phyloP scores from a whole-genome alignment of 2,113 vertebrate genomes.

The Henicopernis longicauda region DNA sequence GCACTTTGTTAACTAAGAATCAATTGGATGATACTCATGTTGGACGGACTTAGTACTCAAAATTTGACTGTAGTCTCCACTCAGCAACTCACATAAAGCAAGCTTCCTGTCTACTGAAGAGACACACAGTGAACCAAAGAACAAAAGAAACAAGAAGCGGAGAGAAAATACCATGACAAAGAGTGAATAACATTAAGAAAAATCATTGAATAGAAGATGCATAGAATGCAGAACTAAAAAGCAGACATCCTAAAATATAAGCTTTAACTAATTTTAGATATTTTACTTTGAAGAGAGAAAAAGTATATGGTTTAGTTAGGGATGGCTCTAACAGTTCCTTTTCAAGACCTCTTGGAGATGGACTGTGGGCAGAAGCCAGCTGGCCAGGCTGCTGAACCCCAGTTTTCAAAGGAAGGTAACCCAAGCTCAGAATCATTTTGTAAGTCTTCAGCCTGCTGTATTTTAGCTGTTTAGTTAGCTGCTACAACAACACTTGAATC shows the following conservation, averaged over 20 bases:
- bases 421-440: not conserved
- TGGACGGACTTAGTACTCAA: not conserved
- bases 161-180: not conserved
- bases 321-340: not conserved
- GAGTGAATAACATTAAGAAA: not conserved
- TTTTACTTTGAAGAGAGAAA: not conserved
- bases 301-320: not conserved
- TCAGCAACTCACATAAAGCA: not conserved
- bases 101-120: not conserved
- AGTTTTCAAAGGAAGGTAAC: not conserved
- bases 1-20: not conserved
- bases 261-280: not conserved
- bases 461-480: not conserved
- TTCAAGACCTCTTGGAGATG: not conserved
- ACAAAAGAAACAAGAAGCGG: not conserved
- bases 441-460: not conserved
- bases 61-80: not conserved
- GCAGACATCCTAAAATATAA: not conserved
- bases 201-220: not conserved
- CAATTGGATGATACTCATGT: not conserved
- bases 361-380: not conserved
- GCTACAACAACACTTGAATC: not conserved
- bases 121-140: not conserved
- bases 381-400: not conserved
- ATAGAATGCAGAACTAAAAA: not conserved